Evolutionary conservation across 1,140 invertebrate genomes (phyloP), one percentile per base, ranked within the genome.

Genomic region (Aphaenogaster rudis): DNA sequence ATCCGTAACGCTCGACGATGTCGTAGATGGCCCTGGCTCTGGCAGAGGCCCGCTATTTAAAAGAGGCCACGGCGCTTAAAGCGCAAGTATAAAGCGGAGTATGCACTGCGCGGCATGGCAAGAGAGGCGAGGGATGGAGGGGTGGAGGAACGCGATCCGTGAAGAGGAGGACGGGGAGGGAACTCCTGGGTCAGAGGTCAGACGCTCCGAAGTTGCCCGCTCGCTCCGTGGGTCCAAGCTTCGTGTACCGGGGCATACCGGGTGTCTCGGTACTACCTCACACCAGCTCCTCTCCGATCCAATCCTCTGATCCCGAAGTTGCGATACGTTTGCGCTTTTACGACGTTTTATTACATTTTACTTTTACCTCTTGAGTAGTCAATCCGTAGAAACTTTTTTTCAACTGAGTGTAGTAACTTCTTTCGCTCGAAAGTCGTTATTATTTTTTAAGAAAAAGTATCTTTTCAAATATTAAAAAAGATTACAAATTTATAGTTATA

Each of bases 181-280:
- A 92, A 92, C 84, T 93, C 89, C 86, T 88, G 91, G 94, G 94
- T 94, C 93, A 94, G 87, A 92, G 94, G 93, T 94, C 91, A 94
- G 93, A 88, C 91, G 91, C 85, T 94, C 90, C 91, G 93, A 92
- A 94, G 93, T 92, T 94, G 92, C 91, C 88, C 92, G 92, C 90
- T 94, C 93, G 92, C 93, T 93, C 90, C 92, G 90, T 92, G 89
- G 93, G 90, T 88, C 93, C 93, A 94, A 67, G 89, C 91, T 91
- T 88, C 90, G 87, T 88, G 82, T 90, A 90, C 66, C 84, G 72
- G 50, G 59, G 57, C 74, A 89, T 92, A 91, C 85, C 69, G 81
- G 90, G 91, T 91, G 90, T 69, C 57, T 50, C 9, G 15, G 13
- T 86, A 66, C 71, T 86, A 39, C 36, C 66, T 59, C 66, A 64